These are phyloP conservation scores for Illadopsis cleaveri DNA, from an alignment of 2,113 vertebrate genomes.

Conservation along the genomic window DNA sequence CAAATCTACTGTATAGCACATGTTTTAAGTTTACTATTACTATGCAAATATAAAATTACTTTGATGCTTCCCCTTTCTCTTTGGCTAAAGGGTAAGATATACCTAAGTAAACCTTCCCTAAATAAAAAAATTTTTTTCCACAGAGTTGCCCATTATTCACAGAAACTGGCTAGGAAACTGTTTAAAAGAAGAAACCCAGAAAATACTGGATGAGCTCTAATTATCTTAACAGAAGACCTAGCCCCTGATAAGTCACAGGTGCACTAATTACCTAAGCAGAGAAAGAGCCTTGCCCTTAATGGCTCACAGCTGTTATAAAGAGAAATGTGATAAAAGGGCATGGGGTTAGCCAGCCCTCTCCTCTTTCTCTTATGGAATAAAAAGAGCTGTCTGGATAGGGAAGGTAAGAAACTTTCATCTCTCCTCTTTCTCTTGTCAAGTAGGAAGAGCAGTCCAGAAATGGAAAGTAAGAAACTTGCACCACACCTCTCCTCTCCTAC, in stretches of 20 bases:
- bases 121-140: neutral
- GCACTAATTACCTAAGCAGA: neutral
- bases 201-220: neutral
- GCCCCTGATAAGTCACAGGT: neutral
- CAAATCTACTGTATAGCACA: neutral
- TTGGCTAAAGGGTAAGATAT: neutral
- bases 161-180: neutral
- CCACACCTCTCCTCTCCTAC: too few relatives aligned
- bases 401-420: neutral
- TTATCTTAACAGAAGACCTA: neutral
- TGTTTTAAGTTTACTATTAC: neutral
- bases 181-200: neutral
- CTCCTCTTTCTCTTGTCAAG: neutral
- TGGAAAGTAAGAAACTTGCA: neutral
- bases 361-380: neutral
- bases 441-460: neutral
- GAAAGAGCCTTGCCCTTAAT: neutral
- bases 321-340: neutral
- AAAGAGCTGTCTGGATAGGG: neutral
- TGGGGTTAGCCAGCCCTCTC: neutral
- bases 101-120: neutral
- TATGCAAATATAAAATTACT: neutral
- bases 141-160: neutral
- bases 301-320: neutral
- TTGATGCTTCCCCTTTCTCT: neutral